Conservation (phyloP, 37 sponge, comb jelly and placozoan species). For the Geodia barretti region DNA sequence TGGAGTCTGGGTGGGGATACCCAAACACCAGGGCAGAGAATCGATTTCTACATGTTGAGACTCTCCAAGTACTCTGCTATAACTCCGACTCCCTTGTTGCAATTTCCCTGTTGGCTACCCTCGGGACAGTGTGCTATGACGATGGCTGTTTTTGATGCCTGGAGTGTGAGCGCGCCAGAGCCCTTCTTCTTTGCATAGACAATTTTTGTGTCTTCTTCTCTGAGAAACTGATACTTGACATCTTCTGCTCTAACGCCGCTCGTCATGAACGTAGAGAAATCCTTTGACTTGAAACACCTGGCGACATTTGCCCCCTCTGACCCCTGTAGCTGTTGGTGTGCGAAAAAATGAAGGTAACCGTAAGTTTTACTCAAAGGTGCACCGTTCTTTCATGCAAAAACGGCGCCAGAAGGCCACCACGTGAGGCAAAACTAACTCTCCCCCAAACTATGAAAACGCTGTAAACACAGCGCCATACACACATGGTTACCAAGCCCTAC, state of each 20-base stretch:
- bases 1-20: too few species aligned
- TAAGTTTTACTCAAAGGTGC: too few species aligned
- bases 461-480: too few species aligned
- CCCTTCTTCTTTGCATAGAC: constrained; percentile 79
- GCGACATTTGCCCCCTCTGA: constrained; percentile 68
- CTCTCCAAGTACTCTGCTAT: constrained; percentile 87
- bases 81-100: constrained; percentile 77
- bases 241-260: constrained; percentile 46
- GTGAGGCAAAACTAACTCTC: neutral
- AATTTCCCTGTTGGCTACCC: constrained; percentile 83
- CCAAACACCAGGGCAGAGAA: too few species aligned
- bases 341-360: neutral
- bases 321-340: constrained; percentile 16
- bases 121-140: constrained; percentile 88
- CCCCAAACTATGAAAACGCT: too few species aligned
- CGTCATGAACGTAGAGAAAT: constrained; percentile 79
- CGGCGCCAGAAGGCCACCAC: too few species aligned
- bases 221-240: constrained; percentile 77
- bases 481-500: neutral
- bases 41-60: constrained; percentile 76
- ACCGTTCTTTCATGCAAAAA: too few species aligned
- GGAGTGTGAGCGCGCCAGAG: constrained; percentile 68
- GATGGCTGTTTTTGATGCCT: constrained; percentile 82
- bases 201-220: constrained; percentile 76
- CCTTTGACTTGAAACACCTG: constrained; percentile 70